Evolutionary conservation across 53 echinoderm and acorn worm species (phyloP).

Genomic region (Pentamera pediparva): DNA sequence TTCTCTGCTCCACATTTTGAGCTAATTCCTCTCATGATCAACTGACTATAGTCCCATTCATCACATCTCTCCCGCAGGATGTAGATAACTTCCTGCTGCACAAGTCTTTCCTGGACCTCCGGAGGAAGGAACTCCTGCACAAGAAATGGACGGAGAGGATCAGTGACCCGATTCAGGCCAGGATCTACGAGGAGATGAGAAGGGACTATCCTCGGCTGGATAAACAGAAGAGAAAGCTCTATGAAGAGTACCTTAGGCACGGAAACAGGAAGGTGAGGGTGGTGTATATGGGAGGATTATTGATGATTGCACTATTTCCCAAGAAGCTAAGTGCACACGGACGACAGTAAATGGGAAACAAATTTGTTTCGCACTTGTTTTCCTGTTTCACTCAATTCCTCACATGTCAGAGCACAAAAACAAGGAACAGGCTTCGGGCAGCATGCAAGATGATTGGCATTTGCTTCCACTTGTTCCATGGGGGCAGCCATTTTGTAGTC

Average conservation of each 20-base stretch:
- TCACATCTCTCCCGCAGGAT: conserved; percentile 62
- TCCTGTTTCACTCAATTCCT: not conserved
- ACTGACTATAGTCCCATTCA: too few species aligned
- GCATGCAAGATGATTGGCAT: too few species aligned
- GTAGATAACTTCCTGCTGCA: conserved; percentile 81
- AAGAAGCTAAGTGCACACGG: too few species aligned
- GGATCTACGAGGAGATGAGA: conserved; percentile 80
- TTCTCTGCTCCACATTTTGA: not conserved
- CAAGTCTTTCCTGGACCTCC: conserved; percentile 82
- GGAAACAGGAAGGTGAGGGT: conserved; percentile 91
- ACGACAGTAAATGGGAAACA: too few species aligned
- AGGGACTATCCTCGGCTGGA: conserved; percentile 72
- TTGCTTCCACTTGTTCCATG: too few species aligned
- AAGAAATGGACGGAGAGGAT: conserved; percentile 95
- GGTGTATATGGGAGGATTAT: too few species aligned
- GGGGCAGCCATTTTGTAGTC: too few species aligned
- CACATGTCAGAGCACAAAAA: too few species aligned
- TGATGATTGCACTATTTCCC: too few species aligned
- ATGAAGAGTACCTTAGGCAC: conserved; percentile 77
- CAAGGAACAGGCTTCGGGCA: too few species aligned
- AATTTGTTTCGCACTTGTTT: too few species aligned
- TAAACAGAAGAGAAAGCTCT: conserved; percentile 69
- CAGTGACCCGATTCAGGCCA: conserved; percentile 70
- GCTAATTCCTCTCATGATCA: not conserved
- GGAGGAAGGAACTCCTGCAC: conserved; percentile 96